Evolutionary conservation across 2,888 invertebrate species (phyloP).

Genomic region (Ischnus inquisitorius): DNA sequence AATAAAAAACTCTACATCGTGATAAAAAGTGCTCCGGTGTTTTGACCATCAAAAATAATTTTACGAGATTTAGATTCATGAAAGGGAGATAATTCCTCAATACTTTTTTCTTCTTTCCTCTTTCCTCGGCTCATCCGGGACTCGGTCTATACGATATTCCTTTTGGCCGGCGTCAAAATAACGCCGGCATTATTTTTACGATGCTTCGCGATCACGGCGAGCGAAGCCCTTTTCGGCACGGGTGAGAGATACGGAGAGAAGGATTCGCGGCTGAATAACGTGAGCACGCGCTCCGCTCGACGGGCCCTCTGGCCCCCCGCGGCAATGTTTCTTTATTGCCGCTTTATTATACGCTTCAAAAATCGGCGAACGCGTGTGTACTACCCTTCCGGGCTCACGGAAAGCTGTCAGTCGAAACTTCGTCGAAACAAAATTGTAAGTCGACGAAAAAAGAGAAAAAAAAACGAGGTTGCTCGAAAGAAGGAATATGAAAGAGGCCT

Average conservation of each 20-base stretch:
- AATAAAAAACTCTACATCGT: slow-evolving; percentile 12
- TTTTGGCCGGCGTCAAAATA: slow-evolving; percentile 63
- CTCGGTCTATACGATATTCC: background rate
- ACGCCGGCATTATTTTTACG: slow-evolving; percentile 65
- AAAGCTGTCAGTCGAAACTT: slow-evolving; percentile 53
- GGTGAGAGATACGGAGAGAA: slow-evolving; percentile 46
- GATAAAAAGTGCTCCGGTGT: background rate
- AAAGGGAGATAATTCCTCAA: slow-evolving; percentile 50
- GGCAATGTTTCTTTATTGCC: slow-evolving; percentile 73
- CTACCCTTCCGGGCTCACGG: slow-evolving; percentile 55
- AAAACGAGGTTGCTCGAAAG: background rate
- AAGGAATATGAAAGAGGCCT: background rate
- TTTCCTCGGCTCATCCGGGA: slow-evolving; percentile 1
- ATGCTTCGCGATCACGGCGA: slow-evolving; percentile 41
- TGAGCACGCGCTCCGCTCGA: slow-evolving; percentile 58
- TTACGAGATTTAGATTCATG: slow-evolving; percentile 43
- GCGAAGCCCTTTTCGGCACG: slow-evolving; percentile 45
- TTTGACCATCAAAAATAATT: slow-evolving; percentile 35
- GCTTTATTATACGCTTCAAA: slow-evolving; percentile 72
- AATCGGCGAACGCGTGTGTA: slow-evolving; percentile 43
- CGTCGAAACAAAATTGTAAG: slow-evolving; percentile 26
- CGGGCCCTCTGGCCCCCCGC: slow-evolving; percentile 64
- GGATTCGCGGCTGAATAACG: slow-evolving; percentile 44
- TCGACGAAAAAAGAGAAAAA: slow-evolving; percentile 1
- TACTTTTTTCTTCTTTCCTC: slow-evolving; percentile 22